Evolutionary conservation across 1,140 invertebrate species (phyloP).

Genomic region (Brachionus paranguensis): DNA sequence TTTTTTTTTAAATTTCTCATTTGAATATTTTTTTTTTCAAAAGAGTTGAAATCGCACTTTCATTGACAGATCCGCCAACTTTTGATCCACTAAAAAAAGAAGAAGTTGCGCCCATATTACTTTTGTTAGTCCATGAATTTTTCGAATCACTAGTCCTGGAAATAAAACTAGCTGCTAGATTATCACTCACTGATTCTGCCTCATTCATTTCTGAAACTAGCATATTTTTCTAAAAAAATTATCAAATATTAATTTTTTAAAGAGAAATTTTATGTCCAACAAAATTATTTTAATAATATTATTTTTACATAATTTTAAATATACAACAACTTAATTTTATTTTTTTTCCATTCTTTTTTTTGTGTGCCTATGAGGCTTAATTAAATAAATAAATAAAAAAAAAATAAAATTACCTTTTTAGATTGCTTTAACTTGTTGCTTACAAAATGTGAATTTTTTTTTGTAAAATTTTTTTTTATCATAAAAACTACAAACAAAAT

Average conservation of each 20-base stretch:
- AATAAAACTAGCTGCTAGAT: neutral
- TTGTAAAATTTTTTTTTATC: neutral
- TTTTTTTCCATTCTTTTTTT: too few species aligned
- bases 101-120: neutral
- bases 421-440: neutral
- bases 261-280: neutral
- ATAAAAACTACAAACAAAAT: neutral
- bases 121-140: neutral
- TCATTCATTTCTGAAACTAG: neutral
- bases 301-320: too few species aligned
- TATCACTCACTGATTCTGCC: neutral
- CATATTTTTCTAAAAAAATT: neutral
- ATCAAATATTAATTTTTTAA: too few species aligned
- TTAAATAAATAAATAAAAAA: too few species aligned
- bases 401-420: too few species aligned
- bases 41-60: neutral
- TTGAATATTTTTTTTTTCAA: neutral
- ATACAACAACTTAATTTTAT: too few species aligned
- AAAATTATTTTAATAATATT: too few species aligned
- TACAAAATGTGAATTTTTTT: neutral
- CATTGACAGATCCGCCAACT: neutral
- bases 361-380: too few species aligned
- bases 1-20: neutral
- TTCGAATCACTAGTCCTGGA: neutral
- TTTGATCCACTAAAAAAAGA: neutral